phyloP scores from a whole-genome alignment of 2,888 invertebrate genomes.

The Diploptera punctata region DNA sequence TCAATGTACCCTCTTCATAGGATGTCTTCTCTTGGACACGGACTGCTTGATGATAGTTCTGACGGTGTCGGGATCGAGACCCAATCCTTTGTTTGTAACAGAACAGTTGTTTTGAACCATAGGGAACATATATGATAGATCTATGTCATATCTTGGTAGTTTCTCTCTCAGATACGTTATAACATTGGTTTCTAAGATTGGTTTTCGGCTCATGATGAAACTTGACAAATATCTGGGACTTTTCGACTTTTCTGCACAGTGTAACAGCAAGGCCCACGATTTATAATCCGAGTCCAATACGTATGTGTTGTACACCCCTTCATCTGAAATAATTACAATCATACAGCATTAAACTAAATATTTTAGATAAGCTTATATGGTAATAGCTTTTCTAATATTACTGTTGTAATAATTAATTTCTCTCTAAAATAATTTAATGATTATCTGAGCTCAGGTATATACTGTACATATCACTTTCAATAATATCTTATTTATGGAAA shows the following conservation, averaged over 20 bases:
- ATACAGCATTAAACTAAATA: neutral
- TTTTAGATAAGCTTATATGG: too few relatives aligned
- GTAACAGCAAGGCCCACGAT: conserved; percentile 82
- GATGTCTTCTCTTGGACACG: neutral
- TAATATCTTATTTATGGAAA: too few relatives aligned
- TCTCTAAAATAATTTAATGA: too few relatives aligned
- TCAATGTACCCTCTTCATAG: neutral
- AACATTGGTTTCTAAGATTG: conserved; percentile 68
- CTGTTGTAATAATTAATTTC: too few relatives aligned
- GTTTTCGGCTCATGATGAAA: conserved; percentile 74
- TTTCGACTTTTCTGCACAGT: conserved; percentile 84
- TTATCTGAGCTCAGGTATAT: too few relatives aligned
- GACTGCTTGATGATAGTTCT: neutral
- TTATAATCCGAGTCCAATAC: conserved; percentile 84
- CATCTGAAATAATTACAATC: conserved; percentile 63
- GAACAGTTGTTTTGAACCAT: conserved; percentile 76
- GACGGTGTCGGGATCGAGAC: neutral
- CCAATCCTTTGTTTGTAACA: neutral
- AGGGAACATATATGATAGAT: conserved; percentile 82
- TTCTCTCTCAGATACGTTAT: conserved; percentile 76
- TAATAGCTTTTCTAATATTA: too few relatives aligned
- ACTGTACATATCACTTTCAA: too few relatives aligned
- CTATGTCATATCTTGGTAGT: conserved; percentile 80
- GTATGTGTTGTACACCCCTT: conserved; percentile 88
- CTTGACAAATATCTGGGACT: conserved; percentile 82